phyloP scores from a whole-genome alignment of 2,888 invertebrate genomes.

The Spilarctia lutea region DNA sequence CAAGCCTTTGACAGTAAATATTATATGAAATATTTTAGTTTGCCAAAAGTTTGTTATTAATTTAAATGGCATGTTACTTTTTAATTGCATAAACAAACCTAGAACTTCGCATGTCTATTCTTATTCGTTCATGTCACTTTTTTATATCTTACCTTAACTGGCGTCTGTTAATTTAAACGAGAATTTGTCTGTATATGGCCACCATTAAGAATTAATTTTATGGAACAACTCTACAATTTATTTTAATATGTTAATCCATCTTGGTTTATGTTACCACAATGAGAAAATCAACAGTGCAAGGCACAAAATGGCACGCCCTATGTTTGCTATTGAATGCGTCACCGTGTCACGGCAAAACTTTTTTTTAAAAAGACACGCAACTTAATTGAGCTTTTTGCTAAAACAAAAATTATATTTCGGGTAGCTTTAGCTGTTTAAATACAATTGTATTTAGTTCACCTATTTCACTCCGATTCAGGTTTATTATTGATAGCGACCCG shows the following conservation, averaged over 20 bases:
- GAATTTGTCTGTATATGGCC: background rate
- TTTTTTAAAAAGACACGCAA: slow-evolving; percentile 47
- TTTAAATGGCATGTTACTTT: background rate
- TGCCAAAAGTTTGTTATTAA: background rate
- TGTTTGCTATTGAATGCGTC: background rate
- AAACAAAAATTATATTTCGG: background rate
- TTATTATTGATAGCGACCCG: background rate
- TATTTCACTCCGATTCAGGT: background rate
- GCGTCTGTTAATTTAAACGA: background rate
- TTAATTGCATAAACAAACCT: background rate
- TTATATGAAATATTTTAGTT: background rate
- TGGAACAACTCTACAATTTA: background rate
- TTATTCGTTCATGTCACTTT: too few relatives aligned
- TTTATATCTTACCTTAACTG: background rate
- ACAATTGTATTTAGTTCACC: background rate
- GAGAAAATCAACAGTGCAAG: slow-evolving; percentile 22
- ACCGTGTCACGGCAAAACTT: slow-evolving; percentile 21
- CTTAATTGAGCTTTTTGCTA: slow-evolving; percentile 25
- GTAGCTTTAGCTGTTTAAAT: background rate
- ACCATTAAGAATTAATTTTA: background rate
- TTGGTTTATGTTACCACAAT: background rate
- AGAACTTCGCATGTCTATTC: too few relatives aligned
- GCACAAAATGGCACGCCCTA: slow-evolving; percentile 49
- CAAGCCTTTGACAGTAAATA: too few relatives aligned
- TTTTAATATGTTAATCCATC: background rate